A percentile compares a stretch with the other conserved stretches of the same genome.
These are phyloP conservation scores for Samia ricini DNA, from an alignment of 1,140 invertebrate species.

Conservation along the genomic window DNA sequence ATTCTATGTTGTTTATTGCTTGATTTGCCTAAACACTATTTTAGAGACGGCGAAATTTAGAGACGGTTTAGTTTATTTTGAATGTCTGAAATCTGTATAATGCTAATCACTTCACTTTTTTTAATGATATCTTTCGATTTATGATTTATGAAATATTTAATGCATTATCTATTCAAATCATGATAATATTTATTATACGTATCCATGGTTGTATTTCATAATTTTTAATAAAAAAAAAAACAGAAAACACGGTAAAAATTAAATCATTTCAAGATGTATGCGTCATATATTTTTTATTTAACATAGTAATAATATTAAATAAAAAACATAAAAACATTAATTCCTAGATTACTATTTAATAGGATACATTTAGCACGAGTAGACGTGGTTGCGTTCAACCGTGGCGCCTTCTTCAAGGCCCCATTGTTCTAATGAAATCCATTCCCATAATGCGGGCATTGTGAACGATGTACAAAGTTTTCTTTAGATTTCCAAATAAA, in stretches of 20 bases:
- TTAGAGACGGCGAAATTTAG: not conserved
- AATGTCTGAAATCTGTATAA: not conserved
- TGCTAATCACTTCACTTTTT: not conserved
- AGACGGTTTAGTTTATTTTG: not conserved
- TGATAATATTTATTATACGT: too few relatives aligned
- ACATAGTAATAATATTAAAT: not conserved
- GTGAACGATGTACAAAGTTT: constrained; percentile 55
- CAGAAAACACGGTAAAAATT: too few relatives aligned
- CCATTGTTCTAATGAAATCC: constrained; percentile 63
- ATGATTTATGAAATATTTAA: too few relatives aligned
- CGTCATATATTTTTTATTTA: too few relatives aligned
- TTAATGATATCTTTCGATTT: too few relatives aligned
- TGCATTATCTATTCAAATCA: too few relatives aligned
- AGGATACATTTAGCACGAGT: constrained; percentile 22
- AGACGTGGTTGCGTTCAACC: constrained; percentile 32
- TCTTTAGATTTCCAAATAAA: constrained; percentile 62
- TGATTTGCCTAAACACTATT: constrained; percentile 15
- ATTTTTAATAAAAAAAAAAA: too few relatives aligned
- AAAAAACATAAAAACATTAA: not conserved
- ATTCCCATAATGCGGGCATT: constrained; percentile 66
- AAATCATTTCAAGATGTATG: too few relatives aligned
- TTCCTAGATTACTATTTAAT: not conserved
- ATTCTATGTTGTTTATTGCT: constrained; percentile 21
- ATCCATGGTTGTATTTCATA: too few relatives aligned
- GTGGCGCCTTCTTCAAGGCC: constrained; percentile 50